A percentile compares a stretch with the other conserved stretches of the same genome.
Evolutionary conservation across 2,888 invertebrate species (phyloP).

Genomic region (Epinotia bilunana): DNA sequence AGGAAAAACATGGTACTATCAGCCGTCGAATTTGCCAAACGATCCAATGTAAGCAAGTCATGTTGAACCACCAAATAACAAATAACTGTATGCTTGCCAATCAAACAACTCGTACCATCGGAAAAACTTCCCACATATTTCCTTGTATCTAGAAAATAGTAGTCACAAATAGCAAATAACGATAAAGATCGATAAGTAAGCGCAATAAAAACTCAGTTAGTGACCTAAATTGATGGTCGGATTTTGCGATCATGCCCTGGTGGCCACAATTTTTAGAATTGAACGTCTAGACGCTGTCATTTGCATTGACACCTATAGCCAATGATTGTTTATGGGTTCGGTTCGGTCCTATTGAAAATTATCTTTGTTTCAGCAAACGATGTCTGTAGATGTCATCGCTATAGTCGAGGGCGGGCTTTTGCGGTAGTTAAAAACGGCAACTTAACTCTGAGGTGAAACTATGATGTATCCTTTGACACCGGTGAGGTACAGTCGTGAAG

Average conservation of each 20-base stretch:
- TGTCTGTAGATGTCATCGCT: constrained; percentile 8
- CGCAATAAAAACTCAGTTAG: constrained; percentile 50
- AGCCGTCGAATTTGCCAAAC: too few species aligned
- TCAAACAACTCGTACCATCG: background rate
- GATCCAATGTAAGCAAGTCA: too few species aligned
- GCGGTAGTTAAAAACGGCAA: background rate
- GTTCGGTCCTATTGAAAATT: constrained; percentile 46
- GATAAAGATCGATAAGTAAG: constrained; percentile 40
- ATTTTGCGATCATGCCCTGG: constrained; percentile 63
- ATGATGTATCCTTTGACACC: too few species aligned
- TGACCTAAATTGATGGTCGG: constrained; percentile 44
- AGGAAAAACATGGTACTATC: too few species aligned
- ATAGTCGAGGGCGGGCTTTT: background rate
- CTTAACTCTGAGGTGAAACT: too few species aligned
- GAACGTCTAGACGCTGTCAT: constrained; percentile 74
- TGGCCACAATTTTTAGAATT: constrained; percentile 68
- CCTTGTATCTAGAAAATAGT: constrained; percentile 15
- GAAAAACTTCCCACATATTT: background rate
- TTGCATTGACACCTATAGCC: constrained; percentile 62
- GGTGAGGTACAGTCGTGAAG: too few species aligned
- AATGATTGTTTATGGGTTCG: constrained; percentile 51
- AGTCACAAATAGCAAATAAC: constrained; percentile 20
- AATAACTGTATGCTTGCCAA: background rate
- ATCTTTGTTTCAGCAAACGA: background rate
- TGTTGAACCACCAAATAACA: background rate